These are phyloP conservation scores for Aldabrachelys gigantea DNA, from an alignment of 2,113 vertebrate species.

Conservation along the genomic window DNA sequence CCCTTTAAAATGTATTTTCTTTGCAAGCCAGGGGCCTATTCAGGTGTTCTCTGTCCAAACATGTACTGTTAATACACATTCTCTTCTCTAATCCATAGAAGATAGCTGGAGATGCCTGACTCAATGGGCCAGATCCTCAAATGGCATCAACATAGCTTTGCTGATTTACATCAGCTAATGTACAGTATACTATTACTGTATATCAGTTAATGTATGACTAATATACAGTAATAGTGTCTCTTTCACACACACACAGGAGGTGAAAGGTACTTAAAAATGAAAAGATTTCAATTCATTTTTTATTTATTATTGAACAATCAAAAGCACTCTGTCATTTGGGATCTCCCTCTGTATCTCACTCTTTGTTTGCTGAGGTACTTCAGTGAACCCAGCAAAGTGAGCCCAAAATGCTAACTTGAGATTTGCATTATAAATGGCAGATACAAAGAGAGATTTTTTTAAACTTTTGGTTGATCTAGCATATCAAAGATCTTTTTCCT, in stretches of 20 bases:
- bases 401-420: slow-evolving; percentile 77
- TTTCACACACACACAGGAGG: background rate
- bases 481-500: slow-evolving; percentile 83
- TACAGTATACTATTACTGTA: too few relatives aligned
- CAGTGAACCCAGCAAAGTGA: slow-evolving; percentile 73
- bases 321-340: slow-evolving; percentile 73
- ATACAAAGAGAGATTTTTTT: slow-evolving; percentile 79
- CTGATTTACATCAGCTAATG: background rate
- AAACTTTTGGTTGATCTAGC: slow-evolving; percentile 82
- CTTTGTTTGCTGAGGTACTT: slow-evolving; percentile 78
- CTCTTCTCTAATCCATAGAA: background rate
- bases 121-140: background rate
- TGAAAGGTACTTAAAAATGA: slow-evolving; percentile 65
- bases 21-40: slow-evolving; percentile 57
- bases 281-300: slow-evolving; percentile 48
- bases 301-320: slow-evolving; percentile 79
- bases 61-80: background rate
- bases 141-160: background rate
- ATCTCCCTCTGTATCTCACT: slow-evolving; percentile 61
- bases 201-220: background rate
- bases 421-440: slow-evolving; percentile 87
- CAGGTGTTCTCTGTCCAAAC: slow-evolving; percentile 43
- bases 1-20: slow-evolving; percentile 63
- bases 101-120: background rate
- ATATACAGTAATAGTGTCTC: background rate